Evolutionary conservation across 2,797 vertebrate species (phyloP).

Genomic region (Microchirus variegatus): DNA sequence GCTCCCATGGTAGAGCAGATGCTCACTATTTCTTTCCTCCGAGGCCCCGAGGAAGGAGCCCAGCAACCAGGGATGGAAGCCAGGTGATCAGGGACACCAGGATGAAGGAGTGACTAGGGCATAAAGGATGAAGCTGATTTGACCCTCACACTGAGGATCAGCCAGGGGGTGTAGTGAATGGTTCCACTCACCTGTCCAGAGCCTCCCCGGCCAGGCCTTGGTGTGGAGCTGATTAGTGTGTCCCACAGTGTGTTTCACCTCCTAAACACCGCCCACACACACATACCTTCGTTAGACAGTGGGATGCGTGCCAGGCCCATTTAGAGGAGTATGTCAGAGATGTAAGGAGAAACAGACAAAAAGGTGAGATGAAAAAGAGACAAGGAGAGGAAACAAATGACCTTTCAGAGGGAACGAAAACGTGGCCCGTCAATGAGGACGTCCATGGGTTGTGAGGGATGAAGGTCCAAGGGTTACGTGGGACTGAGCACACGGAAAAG

Average conservation of each 20-base stretch:
- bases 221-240: conserved; percentile 78
- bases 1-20: conserved; percentile 76
- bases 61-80: conserved; percentile 46
- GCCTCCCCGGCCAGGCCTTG: conserved; percentile 45
- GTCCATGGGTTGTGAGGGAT: conserved; percentile 27
- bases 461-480: conserved; percentile 25
- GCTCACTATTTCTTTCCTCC: conserved; percentile 62
- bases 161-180: conserved; percentile 46
- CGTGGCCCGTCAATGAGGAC: conserved; percentile 36
- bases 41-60: conserved; percentile 52
- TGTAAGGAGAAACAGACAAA: conserved; percentile 64
- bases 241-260: conserved; percentile 72
- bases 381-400: conserved; percentile 18
- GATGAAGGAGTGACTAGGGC: conserved; percentile 58
- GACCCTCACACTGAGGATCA: conserved; percentile 61
- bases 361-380: conserved; percentile 44
- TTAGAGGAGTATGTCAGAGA: conserved; percentile 67
- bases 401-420: conserved; percentile 14
- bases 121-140: conserved; percentile 65
- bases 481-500: conserved; percentile 12
- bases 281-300: conserved; percentile 66
- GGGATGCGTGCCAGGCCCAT: conserved; percentile 71
- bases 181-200: conserved; percentile 73
- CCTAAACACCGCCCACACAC: conserved; percentile 66
- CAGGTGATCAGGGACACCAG: conserved; percentile 52